Base-by-base conservation (phyloP, 2,797 vertebrate genomes). In the Bovichtus diacanthus region DNA sequence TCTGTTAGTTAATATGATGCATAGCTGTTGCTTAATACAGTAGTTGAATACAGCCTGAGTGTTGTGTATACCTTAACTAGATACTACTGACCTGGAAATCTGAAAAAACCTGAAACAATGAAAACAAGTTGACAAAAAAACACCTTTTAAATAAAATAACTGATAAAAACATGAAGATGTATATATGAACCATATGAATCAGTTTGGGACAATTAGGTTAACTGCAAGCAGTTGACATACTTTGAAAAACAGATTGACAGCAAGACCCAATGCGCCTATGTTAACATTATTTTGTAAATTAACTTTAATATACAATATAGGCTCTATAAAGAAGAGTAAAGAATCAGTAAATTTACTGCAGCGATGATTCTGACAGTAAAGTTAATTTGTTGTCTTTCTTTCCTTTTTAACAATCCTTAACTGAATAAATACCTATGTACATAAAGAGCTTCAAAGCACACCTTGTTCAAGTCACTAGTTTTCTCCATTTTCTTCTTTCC, bases 11-110 rank as follows among this genome's bases (percentile, higher is more conserved):
- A 69, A 77, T 81, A 78, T 49, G 47, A 84, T 87, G 80, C 80
- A 83, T 87, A 82, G 73, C 75, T 78, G 70, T 85, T 89, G 73
- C 62, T 78, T 87, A 87, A 90, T 91, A 93, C 92, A 94, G 93
- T 93, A 94, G 92, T 90, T 89, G 67, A 81, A 83, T 91, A 89
- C 82, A 93, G 88, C 88, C 91, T 92, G 90, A 93, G 90, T 92
- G 64, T 83, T 82, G 84, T 81, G 69, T 73, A 86, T 82, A 76
- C 67, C 77, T 86, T 79, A 60, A 53, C 34, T 75, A 75, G 63
- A 87, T 79, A 75, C 77, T 60, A 82, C 80, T 82, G 83, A 89
- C 87, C 84, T 85, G 86, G 90, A 87, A 81, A 79, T 44, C n/a
- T 54, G 23, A 54, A 83, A 82, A 73, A 82, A 73, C 63, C 60